A percentile compares a stretch with the other conserved stretches of the same genome.
Conservation (phyloP, 1,140 invertebrate species). For the Drosophila bocki region DNA sequence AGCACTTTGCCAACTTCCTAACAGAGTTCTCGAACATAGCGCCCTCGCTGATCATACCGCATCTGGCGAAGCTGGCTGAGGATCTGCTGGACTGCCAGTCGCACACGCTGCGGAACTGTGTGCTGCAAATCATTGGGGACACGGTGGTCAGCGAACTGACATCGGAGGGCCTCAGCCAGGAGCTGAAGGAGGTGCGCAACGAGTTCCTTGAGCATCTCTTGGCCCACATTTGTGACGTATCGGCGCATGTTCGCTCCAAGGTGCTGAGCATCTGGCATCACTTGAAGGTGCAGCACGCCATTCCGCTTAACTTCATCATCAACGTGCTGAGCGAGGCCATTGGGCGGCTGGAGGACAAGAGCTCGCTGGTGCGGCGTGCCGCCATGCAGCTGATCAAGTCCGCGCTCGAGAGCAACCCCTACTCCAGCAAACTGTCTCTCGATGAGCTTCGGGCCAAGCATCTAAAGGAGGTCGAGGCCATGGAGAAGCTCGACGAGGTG, state of each 20-base stretch:
- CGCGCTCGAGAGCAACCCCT: conserved; percentile 92
- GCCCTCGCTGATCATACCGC: conserved; percentile 75
- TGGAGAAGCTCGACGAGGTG: conserved; percentile 87
- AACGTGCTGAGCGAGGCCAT: conserved; percentile 88
- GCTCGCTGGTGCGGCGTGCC: conserved; percentile 91
- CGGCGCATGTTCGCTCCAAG: conserved; percentile 93
- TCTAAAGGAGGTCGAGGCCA: conserved; percentile 86
- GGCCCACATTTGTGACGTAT: conserved; percentile 93
- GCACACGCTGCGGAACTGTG: conserved; percentile 92
- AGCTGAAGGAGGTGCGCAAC: conserved; percentile 88
- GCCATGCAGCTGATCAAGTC: conserved; percentile 91
- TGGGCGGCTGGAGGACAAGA: conserved; percentile 91
- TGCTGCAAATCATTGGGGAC: conserved; percentile 91
- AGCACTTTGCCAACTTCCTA: conserved; percentile 77
- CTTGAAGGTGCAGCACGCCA: conserved; percentile 89
- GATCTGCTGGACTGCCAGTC: conserved; percentile 86
- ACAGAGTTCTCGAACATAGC: conserved; percentile 69
- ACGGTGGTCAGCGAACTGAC: conserved; percentile 90
- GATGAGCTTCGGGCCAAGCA: conserved; percentile 87
- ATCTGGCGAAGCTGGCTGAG: conserved; percentile 71
- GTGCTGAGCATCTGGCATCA: conserved; percentile 91
- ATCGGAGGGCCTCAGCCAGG: conserved; percentile 89
- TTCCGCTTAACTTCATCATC: conserved; percentile 89
- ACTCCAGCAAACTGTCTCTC: conserved; percentile 87
- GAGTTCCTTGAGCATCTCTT: conserved; percentile 90